phyloP scores from a whole-genome alignment of 2,797 vertebrate species.

The Cirrhinus molitorella region DNA sequence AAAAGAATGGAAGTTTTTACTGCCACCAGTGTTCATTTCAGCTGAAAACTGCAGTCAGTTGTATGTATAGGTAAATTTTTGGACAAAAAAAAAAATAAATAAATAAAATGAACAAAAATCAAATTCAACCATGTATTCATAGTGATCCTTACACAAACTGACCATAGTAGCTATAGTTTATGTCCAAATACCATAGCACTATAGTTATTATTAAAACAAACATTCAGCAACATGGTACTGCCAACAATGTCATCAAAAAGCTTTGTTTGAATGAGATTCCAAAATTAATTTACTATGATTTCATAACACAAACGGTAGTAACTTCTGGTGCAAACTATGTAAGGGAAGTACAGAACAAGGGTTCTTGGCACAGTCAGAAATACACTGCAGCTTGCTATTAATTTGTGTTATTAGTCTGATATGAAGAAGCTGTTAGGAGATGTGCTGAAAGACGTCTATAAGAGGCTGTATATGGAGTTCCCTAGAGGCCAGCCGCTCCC shows the following conservation, averaged over 20 bases:
- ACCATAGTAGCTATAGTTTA: not conserved
- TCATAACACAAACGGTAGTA: not conserved
- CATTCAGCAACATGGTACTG: not conserved
- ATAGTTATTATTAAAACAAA: not conserved
- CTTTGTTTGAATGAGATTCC: not conserved
- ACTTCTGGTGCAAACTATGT: not conserved
- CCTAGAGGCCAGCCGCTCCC: conserved; percentile 50
- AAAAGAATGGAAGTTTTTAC: too few relatives aligned
- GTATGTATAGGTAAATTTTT: not conserved
- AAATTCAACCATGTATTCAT: not conserved
- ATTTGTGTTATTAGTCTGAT: conserved; percentile 32
- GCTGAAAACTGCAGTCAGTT: too few relatives aligned
- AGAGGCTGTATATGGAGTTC: conserved; percentile 40
- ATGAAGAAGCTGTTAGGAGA: conserved; percentile 47
- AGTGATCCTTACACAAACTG: not conserved
- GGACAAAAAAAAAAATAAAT: not conserved
- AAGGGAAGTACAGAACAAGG: not conserved
- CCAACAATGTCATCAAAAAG: not conserved
- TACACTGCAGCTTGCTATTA: conserved; percentile 20
- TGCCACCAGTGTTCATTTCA: too few relatives aligned
- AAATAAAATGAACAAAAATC: too few relatives aligned
- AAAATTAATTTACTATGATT: not conserved
- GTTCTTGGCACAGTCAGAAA: conserved; percentile 31
- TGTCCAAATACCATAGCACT: not conserved
- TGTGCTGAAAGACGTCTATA: conserved; percentile 59